Evolutionary conservation across 2,888 invertebrate species (phyloP).

Genomic region (Dascillus cervinus): DNA sequence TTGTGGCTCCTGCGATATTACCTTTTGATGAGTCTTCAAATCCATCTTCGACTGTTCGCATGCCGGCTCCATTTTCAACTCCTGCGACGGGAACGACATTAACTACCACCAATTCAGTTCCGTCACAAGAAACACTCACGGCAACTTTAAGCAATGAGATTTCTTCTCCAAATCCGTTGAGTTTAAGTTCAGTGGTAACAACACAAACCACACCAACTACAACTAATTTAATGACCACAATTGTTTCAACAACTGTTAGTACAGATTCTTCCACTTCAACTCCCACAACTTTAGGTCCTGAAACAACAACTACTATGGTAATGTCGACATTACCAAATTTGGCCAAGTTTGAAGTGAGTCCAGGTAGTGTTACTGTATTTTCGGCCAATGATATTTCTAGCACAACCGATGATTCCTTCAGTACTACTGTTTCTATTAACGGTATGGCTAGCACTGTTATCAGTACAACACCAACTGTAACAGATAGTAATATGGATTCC

Average conservation of each 20-base stretch:
- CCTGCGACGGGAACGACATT: conserved; percentile 4
- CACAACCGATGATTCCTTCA: conserved; percentile 42
- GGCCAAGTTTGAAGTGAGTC: conserved; percentile 37
- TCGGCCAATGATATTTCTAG: conserved; percentile 37
- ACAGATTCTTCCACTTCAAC: conserved; percentile 30
- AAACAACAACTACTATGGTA: conserved; percentile 30
- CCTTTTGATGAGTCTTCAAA: background rate
- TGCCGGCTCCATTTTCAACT: conserved; percentile 8
- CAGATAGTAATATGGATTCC: conserved; percentile 11
- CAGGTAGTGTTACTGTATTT: conserved; percentile 35
- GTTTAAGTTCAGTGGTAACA: no score
- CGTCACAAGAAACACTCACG: no score
- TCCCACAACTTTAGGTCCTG: conserved; percentile 41
- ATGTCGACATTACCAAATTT: conserved; percentile 40
- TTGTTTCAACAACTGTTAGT: conserved; percentile 2
- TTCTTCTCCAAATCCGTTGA: no score
- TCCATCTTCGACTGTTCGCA: conserved; percentile 6
- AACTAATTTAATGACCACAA: conserved; percentile 2
- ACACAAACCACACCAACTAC: background rate
- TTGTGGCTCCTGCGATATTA: no score
- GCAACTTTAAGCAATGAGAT: conserved; percentile 11
- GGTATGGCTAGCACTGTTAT: conserved; percentile 32
- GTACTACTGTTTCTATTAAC: conserved; percentile 46
- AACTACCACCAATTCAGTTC: no score
- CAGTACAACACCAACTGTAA: conserved; percentile 24